A percentile compares a stretch with the other conserved stretches of the same genome.
Evolutionary conservation across 53 echinoderm and acorn worm species (phyloP).

Genomic region (Stichopus horrens): DNA sequence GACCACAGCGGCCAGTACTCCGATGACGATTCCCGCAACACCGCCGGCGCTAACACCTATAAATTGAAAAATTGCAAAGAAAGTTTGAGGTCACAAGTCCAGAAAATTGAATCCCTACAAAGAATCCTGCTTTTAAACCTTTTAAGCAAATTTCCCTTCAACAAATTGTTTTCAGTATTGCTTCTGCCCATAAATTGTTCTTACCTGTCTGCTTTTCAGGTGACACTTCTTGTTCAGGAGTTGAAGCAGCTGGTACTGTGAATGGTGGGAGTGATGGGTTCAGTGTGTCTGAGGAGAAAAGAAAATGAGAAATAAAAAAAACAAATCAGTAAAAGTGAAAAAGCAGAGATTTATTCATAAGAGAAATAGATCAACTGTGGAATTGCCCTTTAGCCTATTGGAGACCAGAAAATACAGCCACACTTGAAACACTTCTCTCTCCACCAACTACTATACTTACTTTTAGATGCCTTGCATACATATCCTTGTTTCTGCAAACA

Average conservation of each 20-base stretch:
- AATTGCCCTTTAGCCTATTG: too few species aligned
- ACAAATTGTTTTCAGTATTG: too few species aligned
- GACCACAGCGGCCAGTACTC: conserved; percentile 37
- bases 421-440: too few species aligned
- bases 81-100: background rate
- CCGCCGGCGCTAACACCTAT: conserved; percentile 53
- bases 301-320: background rate
- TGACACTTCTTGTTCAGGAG: background rate
- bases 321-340: too few species aligned
- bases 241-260: conserved; percentile 8
- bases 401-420: too few species aligned
- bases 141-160: too few species aligned
- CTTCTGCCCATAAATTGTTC: too few species aligned
- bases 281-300: background rate
- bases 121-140: too few species aligned
- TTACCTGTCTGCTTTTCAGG: conserved; percentile 48
- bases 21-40: conserved; percentile 65
- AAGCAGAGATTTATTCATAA: too few species aligned
- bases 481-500: conserved; percentile 68
- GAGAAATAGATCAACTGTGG: too few species aligned
- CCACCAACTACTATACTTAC: conserved; percentile 41
- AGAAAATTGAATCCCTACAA: too few species aligned
- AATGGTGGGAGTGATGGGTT: background rate
- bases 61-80: background rate
- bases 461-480: conserved; percentile 75